A percentile compares a stretch with the other conserved stretches of the same genome.
Evolutionary conservation across 2,888 invertebrate genomes (phyloP).

Genomic region (Amorpha juglandis): DNA sequence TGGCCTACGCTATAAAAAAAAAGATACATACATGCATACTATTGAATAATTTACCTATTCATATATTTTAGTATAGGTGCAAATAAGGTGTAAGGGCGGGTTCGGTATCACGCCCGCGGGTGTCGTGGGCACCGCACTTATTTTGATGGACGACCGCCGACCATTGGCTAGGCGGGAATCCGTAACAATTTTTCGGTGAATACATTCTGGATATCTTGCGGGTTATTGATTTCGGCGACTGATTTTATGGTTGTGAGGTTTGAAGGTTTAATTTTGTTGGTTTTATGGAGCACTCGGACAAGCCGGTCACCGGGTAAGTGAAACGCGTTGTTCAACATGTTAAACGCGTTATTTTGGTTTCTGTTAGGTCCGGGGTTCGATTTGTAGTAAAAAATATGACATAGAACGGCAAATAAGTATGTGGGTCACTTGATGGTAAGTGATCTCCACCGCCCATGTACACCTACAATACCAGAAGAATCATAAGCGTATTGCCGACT

Average conservation of each 20-base stretch:
- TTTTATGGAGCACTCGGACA: too few species aligned
- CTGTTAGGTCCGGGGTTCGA: too few species aligned
- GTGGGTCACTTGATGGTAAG: too few species aligned
- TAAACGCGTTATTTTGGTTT: too few species aligned
- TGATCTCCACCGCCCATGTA: too few species aligned
- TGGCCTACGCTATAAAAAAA: too few species aligned
- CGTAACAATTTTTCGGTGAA: not conserved
- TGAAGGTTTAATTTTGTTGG: not conserved
- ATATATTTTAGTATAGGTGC: slow-evolving; percentile 7
- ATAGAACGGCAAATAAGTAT: too few species aligned
- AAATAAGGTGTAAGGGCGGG: not conserved
- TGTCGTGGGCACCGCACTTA: slow-evolving; percentile 24
- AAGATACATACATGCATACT: not conserved
- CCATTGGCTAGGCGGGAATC: not conserved
- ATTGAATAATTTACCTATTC: slow-evolving; percentile 20
- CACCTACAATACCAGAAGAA: too few species aligned
- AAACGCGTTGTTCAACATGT: too few species aligned
- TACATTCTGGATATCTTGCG: not conserved
- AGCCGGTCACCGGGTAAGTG: too few species aligned
- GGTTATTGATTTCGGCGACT: not conserved
- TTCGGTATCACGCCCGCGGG: slow-evolving; percentile 29
- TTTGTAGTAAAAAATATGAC: too few species aligned
- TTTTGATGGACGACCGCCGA: not conserved
- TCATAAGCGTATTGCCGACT: too few species aligned
- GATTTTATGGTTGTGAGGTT: not conserved